Percentiles rank a stretch among this genome's conserved stretches.
These are phyloP conservation scores for Pyrrhia umbra DNA, from an alignment of 2,888 invertebrate genomes.

Conservation along the genomic window DNA sequence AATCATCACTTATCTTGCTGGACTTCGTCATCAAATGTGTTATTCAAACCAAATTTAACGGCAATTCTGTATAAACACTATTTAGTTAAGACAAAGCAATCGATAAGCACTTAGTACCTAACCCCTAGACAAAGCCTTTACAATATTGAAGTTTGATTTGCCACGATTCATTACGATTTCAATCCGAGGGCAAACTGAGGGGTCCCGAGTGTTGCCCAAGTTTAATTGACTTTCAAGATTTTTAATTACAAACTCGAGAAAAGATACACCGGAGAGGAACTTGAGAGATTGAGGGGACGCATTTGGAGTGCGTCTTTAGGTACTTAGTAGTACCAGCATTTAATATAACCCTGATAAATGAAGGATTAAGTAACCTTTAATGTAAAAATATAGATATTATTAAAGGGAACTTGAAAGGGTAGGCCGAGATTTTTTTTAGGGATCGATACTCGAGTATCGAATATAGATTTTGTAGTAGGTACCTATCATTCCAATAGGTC, in stretches of 20 bases:
- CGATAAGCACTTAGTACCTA: constrained; percentile 36
- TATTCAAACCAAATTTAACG: not conserved
- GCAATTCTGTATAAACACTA: not conserved
- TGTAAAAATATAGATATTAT: too few species aligned
- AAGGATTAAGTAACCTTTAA: not conserved
- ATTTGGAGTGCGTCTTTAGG: constrained; percentile 30
- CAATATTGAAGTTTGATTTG: constrained; percentile 77
- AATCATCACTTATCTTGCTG: too few species aligned
- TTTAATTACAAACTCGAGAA: constrained; percentile 85
- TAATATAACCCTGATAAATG: not conserved
- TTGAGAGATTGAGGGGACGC: constrained; percentile 43
- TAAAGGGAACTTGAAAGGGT: too few species aligned
- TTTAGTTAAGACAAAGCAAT: constrained; percentile 15
- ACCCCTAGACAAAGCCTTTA: constrained; percentile 48
- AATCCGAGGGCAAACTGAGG: constrained; percentile 68
- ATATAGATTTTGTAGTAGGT: too few species aligned
- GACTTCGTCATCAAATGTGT: too few species aligned
- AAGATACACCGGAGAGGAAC: constrained; percentile 71
- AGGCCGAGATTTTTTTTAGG: too few species aligned
- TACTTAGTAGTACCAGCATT: not conserved
- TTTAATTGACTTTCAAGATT: constrained; percentile 88
- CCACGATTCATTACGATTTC: constrained; percentile 78
- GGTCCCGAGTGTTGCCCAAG: constrained; percentile 69
- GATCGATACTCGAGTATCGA: too few species aligned
- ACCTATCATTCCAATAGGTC: too few species aligned